These are phyloP conservation scores for Mobula birostris DNA, from an alignment of 2,113 vertebrate genomes.

Conservation along the genomic window DNA sequence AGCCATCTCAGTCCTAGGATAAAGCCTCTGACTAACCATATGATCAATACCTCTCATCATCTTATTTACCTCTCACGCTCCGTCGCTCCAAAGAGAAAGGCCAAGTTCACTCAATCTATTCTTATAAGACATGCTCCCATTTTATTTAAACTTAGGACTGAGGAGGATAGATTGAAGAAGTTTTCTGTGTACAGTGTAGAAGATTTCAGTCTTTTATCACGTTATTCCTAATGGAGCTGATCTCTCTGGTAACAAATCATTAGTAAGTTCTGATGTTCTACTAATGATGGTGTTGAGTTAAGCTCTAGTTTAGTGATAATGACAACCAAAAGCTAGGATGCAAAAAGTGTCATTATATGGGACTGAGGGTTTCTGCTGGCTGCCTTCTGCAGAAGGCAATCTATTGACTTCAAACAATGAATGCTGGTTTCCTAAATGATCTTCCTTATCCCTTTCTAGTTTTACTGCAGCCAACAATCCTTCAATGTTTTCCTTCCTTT, in stretches of 20 bases:
- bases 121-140: too few relatives aligned
- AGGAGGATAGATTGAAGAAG: background rate
- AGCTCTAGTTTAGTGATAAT: background rate
- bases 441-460: background rate
- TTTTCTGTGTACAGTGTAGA: too few relatives aligned
- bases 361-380: background rate
- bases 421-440: background rate
- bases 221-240: background rate
- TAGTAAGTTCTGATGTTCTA: background rate
- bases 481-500: background rate
- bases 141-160: background rate
- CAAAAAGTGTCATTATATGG: background rate
- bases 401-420: background rate
- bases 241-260: background rate
- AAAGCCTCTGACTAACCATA: too few relatives aligned
- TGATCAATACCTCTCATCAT: too few relatives aligned
- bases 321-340: background rate
- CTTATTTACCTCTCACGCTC: too few relatives aligned
- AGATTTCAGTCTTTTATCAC: background rate
- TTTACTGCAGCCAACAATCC: background rate
- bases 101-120: too few relatives aligned
- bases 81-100: too few relatives aligned
- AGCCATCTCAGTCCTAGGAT: too few relatives aligned
- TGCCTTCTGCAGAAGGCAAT: background rate
- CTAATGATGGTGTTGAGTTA: background rate